Conservation (phyloP, 2,888 invertebrate genomes). For the Polydrusus tereticollis region DNA sequence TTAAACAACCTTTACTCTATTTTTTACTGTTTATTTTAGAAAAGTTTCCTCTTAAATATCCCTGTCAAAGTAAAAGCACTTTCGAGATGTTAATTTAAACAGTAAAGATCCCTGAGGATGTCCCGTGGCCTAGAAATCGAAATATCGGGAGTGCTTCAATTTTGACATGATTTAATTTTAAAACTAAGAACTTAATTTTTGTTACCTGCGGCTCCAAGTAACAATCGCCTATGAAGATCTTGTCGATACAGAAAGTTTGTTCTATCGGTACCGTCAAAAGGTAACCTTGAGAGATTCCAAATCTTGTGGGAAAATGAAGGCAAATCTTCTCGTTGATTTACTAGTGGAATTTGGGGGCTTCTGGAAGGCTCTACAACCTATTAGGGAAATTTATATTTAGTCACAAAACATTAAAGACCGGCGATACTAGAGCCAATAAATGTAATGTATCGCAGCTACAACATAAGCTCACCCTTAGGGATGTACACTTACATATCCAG, state of each 20-base stretch:
- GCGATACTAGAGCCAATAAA: too few relatives aligned
- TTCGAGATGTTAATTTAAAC: too few relatives aligned
- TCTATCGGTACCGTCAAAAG: constrained; percentile 63
- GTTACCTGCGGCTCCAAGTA: constrained; percentile 59
- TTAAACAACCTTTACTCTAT: background rate
- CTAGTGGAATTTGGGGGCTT: background rate
- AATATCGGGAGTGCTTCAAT: too few relatives aligned
- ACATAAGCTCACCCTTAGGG: too few relatives aligned
- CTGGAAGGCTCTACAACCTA: background rate
- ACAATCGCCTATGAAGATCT: constrained; percentile 63
- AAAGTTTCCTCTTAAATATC: too few relatives aligned
- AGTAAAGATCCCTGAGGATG: too few relatives aligned
- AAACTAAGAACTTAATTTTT: background rate
- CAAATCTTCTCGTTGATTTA: constrained; percentile 53
- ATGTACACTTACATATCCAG: too few relatives aligned
- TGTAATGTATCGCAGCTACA: too few relatives aligned
- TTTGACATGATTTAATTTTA: background rate
- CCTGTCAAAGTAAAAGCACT: too few relatives aligned
- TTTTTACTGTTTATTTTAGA: background rate
- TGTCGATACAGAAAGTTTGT: constrained; percentile 63
- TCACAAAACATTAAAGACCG: too few relatives aligned
- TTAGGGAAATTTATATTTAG: background rate
- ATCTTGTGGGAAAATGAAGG: constrained; percentile 62
- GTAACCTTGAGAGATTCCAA: constrained; percentile 64
- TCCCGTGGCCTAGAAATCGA: too few relatives aligned